Conservation (phyloP, 2,113 vertebrate species). For the Chamaetylas fuelleborni region DNA sequence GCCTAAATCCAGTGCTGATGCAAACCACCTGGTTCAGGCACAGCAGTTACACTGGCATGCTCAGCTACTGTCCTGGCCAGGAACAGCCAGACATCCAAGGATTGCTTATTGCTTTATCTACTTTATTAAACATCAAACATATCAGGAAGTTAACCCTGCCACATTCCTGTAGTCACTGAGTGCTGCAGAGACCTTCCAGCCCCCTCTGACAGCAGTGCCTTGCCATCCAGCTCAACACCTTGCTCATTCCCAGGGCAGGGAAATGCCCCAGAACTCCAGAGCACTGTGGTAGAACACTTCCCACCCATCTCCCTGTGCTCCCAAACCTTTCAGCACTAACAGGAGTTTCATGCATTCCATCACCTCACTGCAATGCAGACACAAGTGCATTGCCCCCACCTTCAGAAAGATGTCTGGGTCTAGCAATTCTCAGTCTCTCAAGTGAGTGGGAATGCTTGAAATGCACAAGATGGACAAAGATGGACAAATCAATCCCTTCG, state of each 20-base stretch:
- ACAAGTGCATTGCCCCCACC: not conserved
- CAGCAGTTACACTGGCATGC: not conserved
- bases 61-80: not conserved
- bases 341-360: not conserved
- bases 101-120: constrained; percentile 11
- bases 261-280: not conserved
- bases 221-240: not conserved
- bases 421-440: not conserved
- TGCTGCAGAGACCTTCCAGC: not conserved
- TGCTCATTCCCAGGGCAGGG: not conserved
- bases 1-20: not conserved
- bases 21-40: not conserved
- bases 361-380: not conserved
- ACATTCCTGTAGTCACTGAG: not conserved
- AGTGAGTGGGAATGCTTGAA: not conserved
- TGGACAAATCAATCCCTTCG: not conserved
- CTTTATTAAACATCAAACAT: not conserved
- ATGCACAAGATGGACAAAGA: not conserved
- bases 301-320: not conserved
- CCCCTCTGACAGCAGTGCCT: not conserved
- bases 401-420: not conserved
- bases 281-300: not conserved
- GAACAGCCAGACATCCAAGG: not conserved
- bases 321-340: not conserved
- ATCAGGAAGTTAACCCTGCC: not conserved